These are phyloP conservation scores for Dasypogon diadema DNA, from an alignment of 2,888 invertebrate species.

Conservation along the genomic window DNA sequence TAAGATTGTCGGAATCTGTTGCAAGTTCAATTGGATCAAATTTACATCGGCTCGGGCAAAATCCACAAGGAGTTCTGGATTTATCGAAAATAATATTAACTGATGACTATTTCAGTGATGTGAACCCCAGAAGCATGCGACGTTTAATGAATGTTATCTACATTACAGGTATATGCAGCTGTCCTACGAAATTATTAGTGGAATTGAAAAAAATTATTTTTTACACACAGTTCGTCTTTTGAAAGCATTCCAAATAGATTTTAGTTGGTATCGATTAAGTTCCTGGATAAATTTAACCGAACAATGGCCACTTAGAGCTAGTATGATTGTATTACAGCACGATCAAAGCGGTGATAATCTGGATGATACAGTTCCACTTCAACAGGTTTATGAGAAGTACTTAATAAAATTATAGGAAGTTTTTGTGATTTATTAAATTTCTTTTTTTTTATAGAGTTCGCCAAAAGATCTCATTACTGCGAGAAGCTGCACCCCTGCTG, in stretches of 20 bases:
- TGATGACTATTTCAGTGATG: constrained; percentile 98
- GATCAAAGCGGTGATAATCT: constrained; percentile 89
- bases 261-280: constrained; percentile 98
- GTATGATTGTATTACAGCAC: constrained; percentile 96
- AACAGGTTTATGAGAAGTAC: constrained; percentile 94
- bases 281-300: constrained; percentile 99
- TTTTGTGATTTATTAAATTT: background rate
- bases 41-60: constrained; percentile 81
- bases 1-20: constrained; percentile 87
- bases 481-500: constrained; percentile 88
- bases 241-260: constrained; percentile 98
- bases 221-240: constrained; percentile 85
- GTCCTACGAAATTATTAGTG: too few species aligned
- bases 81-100: constrained; percentile 87
- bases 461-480: constrained; percentile 83
- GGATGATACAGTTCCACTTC: constrained; percentile 88
- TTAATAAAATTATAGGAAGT: constrained; percentile 63
- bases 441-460: constrained; percentile 74
- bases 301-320: constrained; percentile 98
- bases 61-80: constrained; percentile 71
- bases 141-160: constrained; percentile 97
- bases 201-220: too few species aligned
- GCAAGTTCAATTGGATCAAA: constrained; percentile 93
- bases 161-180: constrained; percentile 87
- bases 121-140: constrained; percentile 97